Evolutionary conservation across 2,888 invertebrate species (phyloP), one percentile per base, ranked within the genome.

Genomic region (Encarsia formosa): DNA sequence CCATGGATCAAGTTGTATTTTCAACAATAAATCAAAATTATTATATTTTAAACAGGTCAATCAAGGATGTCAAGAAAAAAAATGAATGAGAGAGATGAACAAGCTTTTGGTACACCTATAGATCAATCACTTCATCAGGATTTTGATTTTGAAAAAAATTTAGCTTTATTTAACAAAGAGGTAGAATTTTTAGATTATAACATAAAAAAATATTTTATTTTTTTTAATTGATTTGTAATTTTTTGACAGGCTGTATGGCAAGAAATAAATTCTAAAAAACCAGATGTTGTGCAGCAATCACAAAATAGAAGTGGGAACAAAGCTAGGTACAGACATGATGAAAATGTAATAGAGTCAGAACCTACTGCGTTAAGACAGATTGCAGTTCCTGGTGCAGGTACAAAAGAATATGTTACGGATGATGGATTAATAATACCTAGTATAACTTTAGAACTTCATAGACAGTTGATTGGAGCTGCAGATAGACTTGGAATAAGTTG

Each of bases 61-160:
- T 71, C 61, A 68, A 74, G 29, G 70, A 74, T 60, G 59, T 59
- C 61, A 32, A 61, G 60, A 39, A 68, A 79, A 59, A 74, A 76
- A 48, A 76, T 81, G 65, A 79, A 63, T 16, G 70, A 67, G 46
- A 63, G 81, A 62, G 84, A 87, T 73, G 87, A 88, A 69, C 85
- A 86, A 49, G 88, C 88, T 69, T 90, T 91, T 76, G 89, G 87
- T 23, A 81, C 81, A 5, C 84, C 86, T 35, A 76, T 84, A 9
- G 86, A 86, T 60, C 81, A 83, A 48, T 79, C 79, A 45, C 75
- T 80, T 59, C 79, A 76, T 60, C 81, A 86, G 69, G 94, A 95
- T 65, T 95, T 95, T 78, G 94, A 95, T 79, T 94, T 95, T 79
- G 94, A 95, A 71, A 91, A 91, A 59, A 95, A 94, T 77, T 78